Conservation (phyloP, 2,113 vertebrate genomes). For the Myanophis thanlyinensis region DNA sequence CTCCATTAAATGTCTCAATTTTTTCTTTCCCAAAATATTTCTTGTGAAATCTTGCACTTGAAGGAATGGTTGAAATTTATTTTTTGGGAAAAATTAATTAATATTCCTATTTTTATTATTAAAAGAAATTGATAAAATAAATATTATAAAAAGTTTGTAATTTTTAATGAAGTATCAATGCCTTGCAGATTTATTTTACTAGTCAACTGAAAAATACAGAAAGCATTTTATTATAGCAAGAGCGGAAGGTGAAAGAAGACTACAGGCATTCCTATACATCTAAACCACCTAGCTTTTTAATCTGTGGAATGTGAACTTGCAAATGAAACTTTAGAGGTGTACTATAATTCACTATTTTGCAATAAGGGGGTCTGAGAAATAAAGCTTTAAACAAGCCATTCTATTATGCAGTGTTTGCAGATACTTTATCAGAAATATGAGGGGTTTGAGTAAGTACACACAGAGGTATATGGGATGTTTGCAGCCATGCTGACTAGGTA, state of each 20-base stretch:
- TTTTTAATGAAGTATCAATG: neutral
- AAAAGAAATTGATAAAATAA: neutral
- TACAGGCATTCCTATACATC: neutral
- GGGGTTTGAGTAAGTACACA: neutral
- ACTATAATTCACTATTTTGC: neutral
- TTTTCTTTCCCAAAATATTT: neutral
- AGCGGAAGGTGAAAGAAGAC: neutral
- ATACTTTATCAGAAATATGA: neutral
- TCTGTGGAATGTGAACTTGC: neutral
- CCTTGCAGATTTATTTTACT: neutral
- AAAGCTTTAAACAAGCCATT: neutral
- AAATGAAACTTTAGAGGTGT: neutral
- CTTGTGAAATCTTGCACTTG: neutral
- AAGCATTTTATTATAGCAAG: neutral
- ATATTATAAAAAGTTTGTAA: neutral
- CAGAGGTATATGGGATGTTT: neutral
- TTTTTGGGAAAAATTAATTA: neutral
- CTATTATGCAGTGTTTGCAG: neutral
- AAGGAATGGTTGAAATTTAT: neutral
- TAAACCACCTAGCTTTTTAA: neutral
- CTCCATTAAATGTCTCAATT: neutral
- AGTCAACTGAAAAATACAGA: neutral
- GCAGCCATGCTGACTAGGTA: neutral
- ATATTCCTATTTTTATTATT: neutral
- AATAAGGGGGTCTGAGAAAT: neutral